Percentiles rank a stretch among this genome's conserved stretches.
phyloP scores from a whole-genome alignment of 1,140 invertebrate species.

The Saccostrea echinata region DNA sequence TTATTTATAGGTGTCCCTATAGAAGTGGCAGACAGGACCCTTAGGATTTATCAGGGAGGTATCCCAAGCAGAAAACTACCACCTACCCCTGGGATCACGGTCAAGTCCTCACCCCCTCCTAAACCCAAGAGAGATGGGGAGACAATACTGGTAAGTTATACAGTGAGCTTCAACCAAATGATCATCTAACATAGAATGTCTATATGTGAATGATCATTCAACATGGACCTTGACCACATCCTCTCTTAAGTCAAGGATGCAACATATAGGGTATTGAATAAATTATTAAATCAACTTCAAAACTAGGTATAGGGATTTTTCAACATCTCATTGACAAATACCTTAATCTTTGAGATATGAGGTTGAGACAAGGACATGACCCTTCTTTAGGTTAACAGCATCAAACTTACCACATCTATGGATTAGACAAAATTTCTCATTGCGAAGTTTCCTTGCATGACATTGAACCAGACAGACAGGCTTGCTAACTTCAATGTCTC shows the following conservation, averaged over 20 bases:
- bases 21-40: conserved; percentile 63
- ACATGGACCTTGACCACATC: too few relatives aligned
- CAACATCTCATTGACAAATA: neutral
- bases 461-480: too few relatives aligned
- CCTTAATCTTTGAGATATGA: too few relatives aligned
- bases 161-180: neutral
- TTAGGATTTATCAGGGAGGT: conserved; percentile 63
- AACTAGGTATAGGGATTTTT: neutral
- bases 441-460: too few relatives aligned
- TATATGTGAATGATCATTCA: too few relatives aligned
- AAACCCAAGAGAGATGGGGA: conserved; percentile 57
- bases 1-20: conserved; percentile 13
- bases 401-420: too few relatives aligned
- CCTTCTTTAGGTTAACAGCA: too few relatives aligned
- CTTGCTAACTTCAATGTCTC: too few relatives aligned
- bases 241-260: too few relatives aligned
- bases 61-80: conserved; percentile 62
- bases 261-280: too few relatives aligned
- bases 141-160: neutral
- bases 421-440: too few relatives aligned
- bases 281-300: neutral
- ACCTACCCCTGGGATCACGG: conserved; percentile 60
- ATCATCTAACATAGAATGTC: neutral
- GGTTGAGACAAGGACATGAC: too few relatives aligned
- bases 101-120: conserved; percentile 58